Conservation (phyloP, 2,888 invertebrate species). For the Creontiades dilutus region DNA sequence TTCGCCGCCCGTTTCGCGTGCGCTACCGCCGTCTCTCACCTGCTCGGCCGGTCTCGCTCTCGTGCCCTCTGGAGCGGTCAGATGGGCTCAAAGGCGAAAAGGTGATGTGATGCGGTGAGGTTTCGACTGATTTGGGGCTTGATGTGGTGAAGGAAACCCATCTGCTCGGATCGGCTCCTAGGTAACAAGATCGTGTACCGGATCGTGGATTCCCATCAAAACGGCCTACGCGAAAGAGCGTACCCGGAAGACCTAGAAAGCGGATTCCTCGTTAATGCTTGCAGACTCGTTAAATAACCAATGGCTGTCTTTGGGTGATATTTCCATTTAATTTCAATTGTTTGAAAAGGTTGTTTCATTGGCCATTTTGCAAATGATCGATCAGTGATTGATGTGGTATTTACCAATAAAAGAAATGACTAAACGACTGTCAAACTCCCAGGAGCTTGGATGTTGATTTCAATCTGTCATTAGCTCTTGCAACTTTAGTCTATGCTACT, state of each 20-base stretch:
- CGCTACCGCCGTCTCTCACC: constrained; percentile 25
- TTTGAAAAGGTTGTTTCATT: too few relatives aligned
- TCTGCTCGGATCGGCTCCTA: not conserved
- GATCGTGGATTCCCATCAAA: not conserved
- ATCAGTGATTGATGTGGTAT: too few relatives aligned
- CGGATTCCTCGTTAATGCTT: too few relatives aligned
- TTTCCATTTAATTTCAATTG: too few relatives aligned
- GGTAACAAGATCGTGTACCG: not conserved
- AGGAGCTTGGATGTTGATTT: too few relatives aligned
- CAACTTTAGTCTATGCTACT: too few relatives aligned
- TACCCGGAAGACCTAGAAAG: not conserved
- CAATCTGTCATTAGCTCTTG: too few relatives aligned
- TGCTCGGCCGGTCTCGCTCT: not conserved
- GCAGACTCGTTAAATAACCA: too few relatives aligned
- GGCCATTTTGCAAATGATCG: too few relatives aligned
- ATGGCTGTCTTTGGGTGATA: too few relatives aligned
- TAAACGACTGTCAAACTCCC: too few relatives aligned
- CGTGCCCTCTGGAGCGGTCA: constrained; percentile 6
- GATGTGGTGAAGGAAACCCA: not conserved
- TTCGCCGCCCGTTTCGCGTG: constrained; percentile 41
- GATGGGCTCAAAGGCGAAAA: not conserved
- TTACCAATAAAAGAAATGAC: too few relatives aligned
- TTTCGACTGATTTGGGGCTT: not conserved
- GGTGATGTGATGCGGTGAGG: constrained; percentile 19
- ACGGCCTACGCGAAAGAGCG: not conserved